Base-by-base conservation (phyloP, 2,888 invertebrate species). In the Mythimna impura region DNA sequence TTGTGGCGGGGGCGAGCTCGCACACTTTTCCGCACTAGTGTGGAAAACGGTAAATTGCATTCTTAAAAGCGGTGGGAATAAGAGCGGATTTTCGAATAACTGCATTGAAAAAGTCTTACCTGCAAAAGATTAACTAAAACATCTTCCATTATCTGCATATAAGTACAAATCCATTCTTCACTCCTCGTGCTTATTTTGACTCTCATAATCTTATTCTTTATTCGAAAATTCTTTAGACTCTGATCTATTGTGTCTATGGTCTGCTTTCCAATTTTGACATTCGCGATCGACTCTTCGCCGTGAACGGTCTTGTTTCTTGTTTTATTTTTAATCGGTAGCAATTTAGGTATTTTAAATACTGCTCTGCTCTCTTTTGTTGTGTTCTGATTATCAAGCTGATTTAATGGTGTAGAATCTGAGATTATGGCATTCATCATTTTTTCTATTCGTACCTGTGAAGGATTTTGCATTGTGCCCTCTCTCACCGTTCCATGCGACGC, bases 61-160 rank as follows among this genome's bases (percentile, higher is more conserved):
- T 1, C 12, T 1, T 40, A 40, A 40, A 43, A 43, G 43, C 43
- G 14, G 43, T 10, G 36, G 36, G 36, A 36, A 40, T 12, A 10
- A 12, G 14, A 43, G 43, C 14, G 14, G 14, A 43, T 12, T 43
- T 43, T 43, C 12, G 40, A 43, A 4, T 43, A 1, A 47, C 5
- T 47, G 17, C 9, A 52, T n/a, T 52, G n/a, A n/a, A 30, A n/a
- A n/a, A 58, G 4, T 10, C 34, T 10, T 83, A 93, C 94, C 89
- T 85, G 78, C 52, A 94, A 80, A n/a, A 93, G n/a, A 34, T 85
- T 75, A 10, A 83, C 67, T 4, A 94, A 68, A 0, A 83, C 74
- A 17, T 92, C 89, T 68, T 95, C 95, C 89, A 95, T 90, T 3
- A 91, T 89, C 73, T 94, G 95, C 1, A 75, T 86, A 30, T 88